A percentile compares a stretch with the other conserved stretches of the same genome.
Conservation (phyloP, 2,113 vertebrate genomes). For the Chionomys nivalis region DNA sequence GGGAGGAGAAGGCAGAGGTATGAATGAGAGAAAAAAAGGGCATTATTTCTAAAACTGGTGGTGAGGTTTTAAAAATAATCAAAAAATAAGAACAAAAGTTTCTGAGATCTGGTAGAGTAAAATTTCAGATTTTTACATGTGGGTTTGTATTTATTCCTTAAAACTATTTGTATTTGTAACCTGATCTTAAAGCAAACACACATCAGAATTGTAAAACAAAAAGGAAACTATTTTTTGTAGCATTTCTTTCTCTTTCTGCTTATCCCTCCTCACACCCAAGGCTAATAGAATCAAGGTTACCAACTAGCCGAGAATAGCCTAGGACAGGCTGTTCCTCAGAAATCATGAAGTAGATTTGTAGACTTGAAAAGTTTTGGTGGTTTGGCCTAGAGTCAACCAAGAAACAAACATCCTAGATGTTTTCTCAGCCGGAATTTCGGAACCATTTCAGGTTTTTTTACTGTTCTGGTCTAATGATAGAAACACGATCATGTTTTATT, state of each 20-base stretch:
- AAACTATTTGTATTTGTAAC: background rate
- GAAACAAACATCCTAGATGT: constrained; percentile 34
- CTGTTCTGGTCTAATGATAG: background rate
- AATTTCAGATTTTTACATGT: background rate
- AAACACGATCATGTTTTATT: background rate
- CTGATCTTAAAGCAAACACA: background rate
- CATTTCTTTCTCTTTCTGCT: background rate
- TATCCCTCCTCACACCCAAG: background rate
- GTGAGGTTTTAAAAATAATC: background rate
- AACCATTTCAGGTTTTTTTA: constrained; percentile 54
- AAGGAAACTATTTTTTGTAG: constrained; percentile 2
- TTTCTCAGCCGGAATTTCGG: constrained; percentile 70
- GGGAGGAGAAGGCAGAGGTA: background rate
- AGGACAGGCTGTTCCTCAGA: constrained; percentile 45
- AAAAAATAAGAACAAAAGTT: background rate
- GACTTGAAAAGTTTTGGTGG: constrained; percentile 55
- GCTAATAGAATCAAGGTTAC: background rate
- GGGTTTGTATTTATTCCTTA: background rate
- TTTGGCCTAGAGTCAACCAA: constrained; percentile 56
- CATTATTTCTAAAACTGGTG: background rate
- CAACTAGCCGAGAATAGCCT: constrained; percentile 35
- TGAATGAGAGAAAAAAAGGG: background rate
- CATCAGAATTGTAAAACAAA: background rate
- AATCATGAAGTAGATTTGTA: constrained; percentile 12
- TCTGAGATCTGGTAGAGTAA: background rate